Conservation (phyloP, 30 jellyfish, hydroid and myxozoan genomes). For the Sanderia malayensis region DNA sequence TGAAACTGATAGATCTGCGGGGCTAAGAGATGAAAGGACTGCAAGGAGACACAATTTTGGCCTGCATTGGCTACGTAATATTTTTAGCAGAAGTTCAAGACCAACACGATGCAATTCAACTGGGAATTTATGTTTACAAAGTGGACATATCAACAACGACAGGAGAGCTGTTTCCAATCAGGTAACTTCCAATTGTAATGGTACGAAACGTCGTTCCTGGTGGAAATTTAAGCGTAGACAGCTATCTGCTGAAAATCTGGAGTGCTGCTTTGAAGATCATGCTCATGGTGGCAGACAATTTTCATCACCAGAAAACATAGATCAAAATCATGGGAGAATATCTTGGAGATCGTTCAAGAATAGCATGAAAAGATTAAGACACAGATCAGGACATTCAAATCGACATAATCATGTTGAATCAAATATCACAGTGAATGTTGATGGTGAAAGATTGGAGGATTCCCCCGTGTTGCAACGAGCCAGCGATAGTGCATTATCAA, state of each 20-base stretch:
- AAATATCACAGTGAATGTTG: conserved; percentile 28
- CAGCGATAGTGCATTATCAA: not conserved
- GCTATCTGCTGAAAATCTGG: too few relatives aligned
- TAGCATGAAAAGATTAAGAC: conserved; percentile 10
- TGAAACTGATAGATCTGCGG: not conserved
- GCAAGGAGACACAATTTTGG: not conserved
- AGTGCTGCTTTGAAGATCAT: not conserved
- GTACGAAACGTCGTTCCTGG: not conserved
- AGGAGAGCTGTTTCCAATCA: too few relatives aligned
- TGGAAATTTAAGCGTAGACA: not conserved
- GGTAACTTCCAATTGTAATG: not conserved
- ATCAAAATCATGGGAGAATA: not conserved
- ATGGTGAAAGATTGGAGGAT: conserved; percentile 42
- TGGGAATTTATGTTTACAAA: not conserved
- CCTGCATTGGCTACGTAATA: not conserved
- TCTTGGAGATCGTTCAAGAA: conserved; percentile 42
- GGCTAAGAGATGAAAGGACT: not conserved
- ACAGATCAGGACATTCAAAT: conserved; percentile 4
- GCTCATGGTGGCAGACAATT: not conserved
- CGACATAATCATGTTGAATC: conserved; percentile 14
- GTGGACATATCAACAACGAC: not conserved
- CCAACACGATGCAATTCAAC: not conserved
- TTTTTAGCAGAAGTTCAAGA: not conserved
- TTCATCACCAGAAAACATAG: too few relatives aligned
- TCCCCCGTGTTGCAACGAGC: conserved; percentile 42